A percentile compares a stretch with the other conserved stretches of the same genome.
These are phyloP conservation scores for Lates japonicus DNA, from an alignment of 2,797 vertebrate genomes.

Conservation along the genomic window DNA sequence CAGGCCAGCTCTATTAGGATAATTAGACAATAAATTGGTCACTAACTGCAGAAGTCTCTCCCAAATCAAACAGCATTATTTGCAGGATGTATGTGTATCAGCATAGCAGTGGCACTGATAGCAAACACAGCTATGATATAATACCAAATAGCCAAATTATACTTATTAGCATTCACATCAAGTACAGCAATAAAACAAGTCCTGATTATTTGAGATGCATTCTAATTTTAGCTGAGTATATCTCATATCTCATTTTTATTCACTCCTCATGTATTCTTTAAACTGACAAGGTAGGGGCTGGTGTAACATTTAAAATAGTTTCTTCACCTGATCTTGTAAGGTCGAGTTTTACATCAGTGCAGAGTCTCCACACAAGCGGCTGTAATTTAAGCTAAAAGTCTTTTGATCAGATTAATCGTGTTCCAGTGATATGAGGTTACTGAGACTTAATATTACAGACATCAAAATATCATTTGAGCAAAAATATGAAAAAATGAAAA, in stretches of 20 bases:
- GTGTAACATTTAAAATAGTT: slow-evolving; percentile 36
- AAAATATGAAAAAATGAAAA: neutral
- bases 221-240: neutral
- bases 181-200: slow-evolving; percentile 9
- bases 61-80: slow-evolving; percentile 45
- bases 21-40: slow-evolving; percentile 76
- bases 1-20: slow-evolving; percentile 68
- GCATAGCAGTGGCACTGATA: slow-evolving; percentile 4
- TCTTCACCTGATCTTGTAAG: slow-evolving; percentile 13
- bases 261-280: slow-evolving; percentile 18
- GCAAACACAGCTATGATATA: slow-evolving; percentile 40
- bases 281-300: slow-evolving; percentile 2
- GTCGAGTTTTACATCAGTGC: slow-evolving; percentile 7
- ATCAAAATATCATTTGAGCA: slow-evolving; percentile 13
- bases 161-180: slow-evolving; percentile 36
- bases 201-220: neutral
- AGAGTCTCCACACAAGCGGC: slow-evolving; percentile 2
- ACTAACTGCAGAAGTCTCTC: slow-evolving; percentile 60
- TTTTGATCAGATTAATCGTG: slow-evolving; percentile 20
- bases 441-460: slow-evolving; percentile 9
- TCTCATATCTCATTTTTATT: slow-evolving; percentile 12
- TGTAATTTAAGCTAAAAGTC: slow-evolving; percentile 11
- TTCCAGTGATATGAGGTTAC: slow-evolving; percentile 8
- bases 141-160: slow-evolving; percentile 60
- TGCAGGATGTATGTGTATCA: slow-evolving; percentile 37